Evolutionary conservation across 1,140 invertebrate genomes (phyloP).

Genomic region (Danaus melanippus): DNA sequence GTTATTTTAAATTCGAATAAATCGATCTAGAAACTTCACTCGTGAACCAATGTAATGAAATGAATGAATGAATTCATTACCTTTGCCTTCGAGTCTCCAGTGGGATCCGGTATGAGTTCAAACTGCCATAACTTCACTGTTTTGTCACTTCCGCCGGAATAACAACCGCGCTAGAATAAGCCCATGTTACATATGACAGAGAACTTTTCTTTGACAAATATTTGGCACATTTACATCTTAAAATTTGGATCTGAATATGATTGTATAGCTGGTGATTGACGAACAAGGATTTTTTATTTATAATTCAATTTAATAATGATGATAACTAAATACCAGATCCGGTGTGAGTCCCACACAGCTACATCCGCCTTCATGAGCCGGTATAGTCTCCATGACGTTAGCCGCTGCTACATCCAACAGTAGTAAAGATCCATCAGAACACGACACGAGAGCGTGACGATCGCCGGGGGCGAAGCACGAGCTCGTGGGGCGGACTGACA

Average conservation of each 20-base stretch:
- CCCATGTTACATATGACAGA: too few species aligned
- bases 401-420: conserved; percentile 90
- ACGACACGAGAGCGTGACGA: conserved; percentile 89
- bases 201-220: too few species aligned
- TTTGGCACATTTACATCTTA: too few species aligned
- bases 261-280: too few species aligned
- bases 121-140: conserved; percentile 96
- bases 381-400: conserved; percentile 82
- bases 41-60: too few species aligned
- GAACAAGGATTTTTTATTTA: too few species aligned
- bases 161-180: conserved; percentile 79
- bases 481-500: conserved; percentile 78
- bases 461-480: conserved; percentile 93
- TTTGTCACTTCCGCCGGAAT: conserved; percentile 90
- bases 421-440: conserved; percentile 88
- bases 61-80: conserved; percentile 22
- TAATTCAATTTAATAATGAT: too few species aligned
- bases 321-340: conserved; percentile 74
- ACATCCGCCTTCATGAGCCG: conserved; percentile 86
- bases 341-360: conserved; percentile 84
- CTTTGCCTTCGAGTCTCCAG: conserved; percentile 74
- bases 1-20: too few species aligned
- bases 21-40: too few species aligned
- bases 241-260: too few species aligned
- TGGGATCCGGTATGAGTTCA: conserved; percentile 82